Conservation (phyloP, 2,797 vertebrate species). For the Glyptemys insculpta region DNA sequence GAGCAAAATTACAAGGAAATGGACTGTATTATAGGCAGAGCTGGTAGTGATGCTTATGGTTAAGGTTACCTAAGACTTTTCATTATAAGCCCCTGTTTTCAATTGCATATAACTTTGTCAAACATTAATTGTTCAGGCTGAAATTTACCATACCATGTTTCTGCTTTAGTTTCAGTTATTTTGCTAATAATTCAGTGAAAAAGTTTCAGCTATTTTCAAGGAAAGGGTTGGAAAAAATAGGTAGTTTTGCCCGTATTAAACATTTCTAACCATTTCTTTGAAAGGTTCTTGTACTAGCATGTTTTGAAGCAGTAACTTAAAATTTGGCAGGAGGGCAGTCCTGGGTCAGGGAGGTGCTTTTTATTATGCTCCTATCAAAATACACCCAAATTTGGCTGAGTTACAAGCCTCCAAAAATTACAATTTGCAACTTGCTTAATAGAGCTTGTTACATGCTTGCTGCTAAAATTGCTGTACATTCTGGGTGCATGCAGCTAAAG, state of each 20-base stretch:
- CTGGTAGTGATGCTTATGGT: not conserved
- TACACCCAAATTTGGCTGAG: not conserved
- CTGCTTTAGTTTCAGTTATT: not conserved
- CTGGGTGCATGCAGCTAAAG: no score
- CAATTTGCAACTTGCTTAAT: not conserved
- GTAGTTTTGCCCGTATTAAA: no score
- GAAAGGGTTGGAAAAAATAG: no score
- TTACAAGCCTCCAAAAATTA: not conserved
- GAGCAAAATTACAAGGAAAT: not conserved
- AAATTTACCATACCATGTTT: not conserved
- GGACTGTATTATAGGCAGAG: not conserved
- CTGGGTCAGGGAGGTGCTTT: not conserved
- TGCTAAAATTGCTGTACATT: not conserved
- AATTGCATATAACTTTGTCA: not conserved
- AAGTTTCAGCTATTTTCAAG: no score
- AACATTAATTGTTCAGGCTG: no score
- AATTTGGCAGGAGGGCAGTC: no score
- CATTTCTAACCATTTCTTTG: no score
- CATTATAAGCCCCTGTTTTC: not conserved
- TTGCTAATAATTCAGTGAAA: no score
- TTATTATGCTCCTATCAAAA: not conserved
- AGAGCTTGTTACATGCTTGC: not conserved
- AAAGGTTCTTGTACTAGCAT: no score
- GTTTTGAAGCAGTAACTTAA: no score
- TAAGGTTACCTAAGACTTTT: not conserved